Conservation (phyloP, 92 coral and sea anemone species). For the Parazoanthus darwini region DNA sequence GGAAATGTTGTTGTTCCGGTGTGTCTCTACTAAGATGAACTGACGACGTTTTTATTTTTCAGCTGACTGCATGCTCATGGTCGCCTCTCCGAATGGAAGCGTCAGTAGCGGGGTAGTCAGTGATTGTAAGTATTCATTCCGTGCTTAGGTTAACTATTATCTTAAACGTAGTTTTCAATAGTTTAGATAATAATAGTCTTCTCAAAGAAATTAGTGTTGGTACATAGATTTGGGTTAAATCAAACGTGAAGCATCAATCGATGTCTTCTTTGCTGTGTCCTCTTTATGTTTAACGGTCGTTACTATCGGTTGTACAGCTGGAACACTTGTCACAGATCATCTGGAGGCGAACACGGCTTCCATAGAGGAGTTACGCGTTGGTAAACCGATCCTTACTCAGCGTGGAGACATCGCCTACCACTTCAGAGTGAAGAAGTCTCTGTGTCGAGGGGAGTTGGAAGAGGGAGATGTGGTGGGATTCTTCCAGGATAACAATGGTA, state of each 20-base stretch:
- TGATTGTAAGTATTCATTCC: conserved; percentile 55
- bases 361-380: conserved; percentile 80
- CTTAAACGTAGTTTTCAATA: background rate
- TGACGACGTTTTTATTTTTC: background rate
- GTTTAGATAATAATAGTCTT: background rate
- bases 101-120: conserved; percentile 71
- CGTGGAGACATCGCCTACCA: conserved; percentile 98
- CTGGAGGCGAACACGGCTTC: conserved; percentile 85
- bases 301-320: background rate
- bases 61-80: conserved; percentile 41
- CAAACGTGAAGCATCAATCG: background rate
- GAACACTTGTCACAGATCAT: conserved; percentile 73
- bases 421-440: conserved; percentile 68
- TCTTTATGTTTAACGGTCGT: background rate
- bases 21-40: background rate
- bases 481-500: conserved; percentile 77
- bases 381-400: conserved; percentile 81
- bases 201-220: background rate
- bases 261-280: background rate
- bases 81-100: conserved; percentile 70
- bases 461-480: conserved; percentile 96
- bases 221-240: no score
- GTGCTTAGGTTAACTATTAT: background rate
- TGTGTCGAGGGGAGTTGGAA: conserved; percentile 70
- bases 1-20: background rate